A percentile compares a stretch with the other conserved stretches of the same genome.
These are phyloP conservation scores for Physella acuta DNA, from an alignment of 1,140 invertebrate genomes.

Conservation along the genomic window DNA sequence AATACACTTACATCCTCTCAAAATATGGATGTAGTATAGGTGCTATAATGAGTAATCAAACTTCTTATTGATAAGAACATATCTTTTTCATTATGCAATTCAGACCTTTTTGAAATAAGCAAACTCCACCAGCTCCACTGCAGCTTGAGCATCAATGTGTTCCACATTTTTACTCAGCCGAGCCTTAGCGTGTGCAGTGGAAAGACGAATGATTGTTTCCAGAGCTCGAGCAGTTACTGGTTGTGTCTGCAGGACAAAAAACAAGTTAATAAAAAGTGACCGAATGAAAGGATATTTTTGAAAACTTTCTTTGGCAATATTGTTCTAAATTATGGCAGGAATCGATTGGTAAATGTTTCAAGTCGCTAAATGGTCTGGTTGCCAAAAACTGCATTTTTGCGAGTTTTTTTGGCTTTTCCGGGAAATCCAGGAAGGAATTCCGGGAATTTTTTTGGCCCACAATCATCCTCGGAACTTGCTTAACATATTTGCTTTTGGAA, in stretches of 20 bases:
- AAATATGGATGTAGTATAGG: background rate
- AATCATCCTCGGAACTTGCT: too few relatives aligned
- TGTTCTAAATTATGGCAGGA: too few relatives aligned
- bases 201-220: slow-evolving; percentile 95
- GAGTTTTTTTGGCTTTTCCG: too few relatives aligned
- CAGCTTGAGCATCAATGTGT: slow-evolving; percentile 82
- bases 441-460: too few relatives aligned
- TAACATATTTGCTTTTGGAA: too few relatives aligned
- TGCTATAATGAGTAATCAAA: background rate
- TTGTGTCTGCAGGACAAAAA: slow-evolving; percentile 74
- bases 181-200: slow-evolving; percentile 97
- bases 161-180: slow-evolving; percentile 83
- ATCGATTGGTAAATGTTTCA: too few relatives aligned
- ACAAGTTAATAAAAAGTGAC: background rate
- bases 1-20: too few relatives aligned
- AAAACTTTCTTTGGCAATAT: too few relatives aligned
- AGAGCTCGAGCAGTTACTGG: slow-evolving; percentile 95
- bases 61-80: background rate
- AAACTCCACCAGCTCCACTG: slow-evolving; percentile 94
- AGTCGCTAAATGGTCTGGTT: too few relatives aligned
- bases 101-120: slow-evolving; percentile 92
- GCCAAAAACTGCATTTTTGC: too few relatives aligned
- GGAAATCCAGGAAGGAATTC: too few relatives aligned
- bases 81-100: background rate
- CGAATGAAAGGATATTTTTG: too few relatives aligned